phyloP scores from a whole-genome alignment of 64 coral and sea anemone species.

The Trachythela sp. region DNA sequence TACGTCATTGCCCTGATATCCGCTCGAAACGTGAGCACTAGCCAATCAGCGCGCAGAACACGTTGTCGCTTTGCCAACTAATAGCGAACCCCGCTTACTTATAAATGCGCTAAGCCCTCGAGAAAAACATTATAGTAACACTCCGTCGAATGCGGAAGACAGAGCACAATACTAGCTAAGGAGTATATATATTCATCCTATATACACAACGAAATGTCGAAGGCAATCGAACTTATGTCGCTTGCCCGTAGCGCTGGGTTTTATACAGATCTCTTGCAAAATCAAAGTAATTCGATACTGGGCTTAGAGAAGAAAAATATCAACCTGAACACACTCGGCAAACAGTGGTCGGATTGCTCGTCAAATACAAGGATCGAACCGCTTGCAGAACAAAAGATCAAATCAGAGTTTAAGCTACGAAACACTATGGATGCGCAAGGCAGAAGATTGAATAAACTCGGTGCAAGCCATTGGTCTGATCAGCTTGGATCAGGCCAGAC shows the following conservation, averaged over 20 bases:
- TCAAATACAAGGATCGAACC: background rate
- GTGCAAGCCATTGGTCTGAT: background rate
- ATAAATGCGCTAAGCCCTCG: background rate
- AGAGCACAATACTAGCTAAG: background rate
- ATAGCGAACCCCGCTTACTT: background rate
- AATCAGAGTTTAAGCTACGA: background rate
- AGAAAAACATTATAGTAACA: background rate
- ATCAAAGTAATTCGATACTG: background rate
- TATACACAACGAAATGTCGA: background rate
- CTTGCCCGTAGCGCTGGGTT: background rate
- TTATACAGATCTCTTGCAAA: background rate
- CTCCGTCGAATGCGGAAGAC: background rate
- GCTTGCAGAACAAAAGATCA: background rate
- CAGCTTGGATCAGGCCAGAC: background rate
- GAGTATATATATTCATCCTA: background rate
- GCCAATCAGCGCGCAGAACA: background rate
- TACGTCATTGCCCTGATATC: background rate
- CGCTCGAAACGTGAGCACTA: background rate
- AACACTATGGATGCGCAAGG: background rate
- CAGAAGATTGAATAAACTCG: background rate
- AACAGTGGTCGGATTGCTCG: background rate
- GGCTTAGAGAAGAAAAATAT: background rate
- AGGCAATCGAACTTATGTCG: background rate
- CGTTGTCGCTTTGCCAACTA: background rate
- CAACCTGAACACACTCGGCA: background rate